These are phyloP conservation scores for Eupithecia tripunctaria DNA, from an alignment of 2,888 invertebrate species.

Conservation along the genomic window DNA sequence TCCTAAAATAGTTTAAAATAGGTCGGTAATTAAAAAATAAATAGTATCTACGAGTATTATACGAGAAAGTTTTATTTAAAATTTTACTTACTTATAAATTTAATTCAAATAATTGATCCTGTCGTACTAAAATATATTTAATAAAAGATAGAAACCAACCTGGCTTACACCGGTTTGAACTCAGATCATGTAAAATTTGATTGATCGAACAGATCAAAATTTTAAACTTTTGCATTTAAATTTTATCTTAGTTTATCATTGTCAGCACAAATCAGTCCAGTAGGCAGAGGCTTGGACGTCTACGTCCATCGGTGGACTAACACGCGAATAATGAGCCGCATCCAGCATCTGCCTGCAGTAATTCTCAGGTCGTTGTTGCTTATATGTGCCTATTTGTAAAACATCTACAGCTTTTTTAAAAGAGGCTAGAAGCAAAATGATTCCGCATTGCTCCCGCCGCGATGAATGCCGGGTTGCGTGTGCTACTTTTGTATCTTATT, in stretches of 20 bases:
- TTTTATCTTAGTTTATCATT: conserved; percentile 93
- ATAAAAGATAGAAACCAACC: conserved; percentile 93
- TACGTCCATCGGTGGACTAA: no score
- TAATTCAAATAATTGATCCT: conserved; percentile 87
- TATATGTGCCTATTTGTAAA: not conserved
- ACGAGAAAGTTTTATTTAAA: no score
- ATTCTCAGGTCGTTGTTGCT: not conserved
- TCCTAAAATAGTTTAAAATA: no score
- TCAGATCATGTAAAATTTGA: conserved; percentile 94
- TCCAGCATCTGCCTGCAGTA: not conserved
- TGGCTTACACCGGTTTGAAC: conserved; percentile 94
- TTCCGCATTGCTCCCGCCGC: not conserved
- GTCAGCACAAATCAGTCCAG: no score
- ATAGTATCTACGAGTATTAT: no score
- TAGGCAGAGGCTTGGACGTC: no score
- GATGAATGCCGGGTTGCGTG: not conserved
- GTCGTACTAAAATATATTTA: conserved; percentile 89
- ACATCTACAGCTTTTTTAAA: not conserved
- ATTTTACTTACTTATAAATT: conserved; percentile 50
- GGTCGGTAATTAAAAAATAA: no score
- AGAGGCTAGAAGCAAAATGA: not conserved
- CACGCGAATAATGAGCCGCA: no score
- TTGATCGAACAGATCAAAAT: conserved; percentile 92
- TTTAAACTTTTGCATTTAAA: conserved; percentile 87
- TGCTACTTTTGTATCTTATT: conserved; percentile 4